Base-by-base conservation (phyloP, 2,113 vertebrate genomes). In the Choloepus hoffmanni region DNA sequence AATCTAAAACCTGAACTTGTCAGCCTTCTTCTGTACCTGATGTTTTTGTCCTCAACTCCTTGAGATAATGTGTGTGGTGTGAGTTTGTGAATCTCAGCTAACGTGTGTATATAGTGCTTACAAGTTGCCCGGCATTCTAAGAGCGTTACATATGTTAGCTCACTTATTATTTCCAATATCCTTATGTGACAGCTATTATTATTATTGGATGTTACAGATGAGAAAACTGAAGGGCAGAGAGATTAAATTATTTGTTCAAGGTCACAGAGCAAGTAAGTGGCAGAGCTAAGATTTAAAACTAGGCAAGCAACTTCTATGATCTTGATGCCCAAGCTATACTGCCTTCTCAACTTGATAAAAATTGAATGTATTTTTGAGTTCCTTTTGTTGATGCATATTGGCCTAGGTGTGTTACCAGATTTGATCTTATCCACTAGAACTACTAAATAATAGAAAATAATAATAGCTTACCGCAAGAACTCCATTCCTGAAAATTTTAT, bases 301-400 rank as follows among this genome's bases (percentile, higher is more conserved):
- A 90, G 73, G 50, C 30, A 60, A 40, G 14, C 33, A 93, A 40
- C 70, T 67, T 50, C 60, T 86, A 18, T 60, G 67, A 50, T 40
- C 60, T 33, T 74, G 23, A 48, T 30, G 5, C 9, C 40, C 7
- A 48, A 68, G 55, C 23, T 62, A 55, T 40, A 21, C 4, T 30
- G 43, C 36, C 28, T 90, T 86, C 70, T 82, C 36, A 76, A 76
- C 36, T 45, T 72, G 53, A 84, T 78, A 90, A 58, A 93, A 67
- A 58, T 58, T 55, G 1, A n/a, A 50, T 6, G 36, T 70, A 33
- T 43, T 86, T 55, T 72, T 36, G 24, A 30, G 48, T 85, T 90
- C 45, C 26, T 67, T 79, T 50, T 92, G 33, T 50, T 65, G 19
- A 50, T 95, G 60, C 2, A 23, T 5, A 19, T 40, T 92, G 58